Evolutionary conservation across 2,888 invertebrate genomes (phyloP).

Genomic region (Pachliopta kotzebuea): DNA sequence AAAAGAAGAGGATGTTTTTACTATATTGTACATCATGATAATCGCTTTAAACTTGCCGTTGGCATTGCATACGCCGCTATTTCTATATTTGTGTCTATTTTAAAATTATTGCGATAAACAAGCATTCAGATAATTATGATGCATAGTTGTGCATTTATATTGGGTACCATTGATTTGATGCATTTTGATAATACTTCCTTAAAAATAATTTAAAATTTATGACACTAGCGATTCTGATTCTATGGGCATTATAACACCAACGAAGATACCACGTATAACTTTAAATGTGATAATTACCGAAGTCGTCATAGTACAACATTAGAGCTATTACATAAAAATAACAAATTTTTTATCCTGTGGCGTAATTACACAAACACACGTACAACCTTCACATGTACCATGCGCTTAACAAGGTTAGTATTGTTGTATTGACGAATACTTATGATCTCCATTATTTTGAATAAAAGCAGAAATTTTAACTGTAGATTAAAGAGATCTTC

Average conservation of each 20-base stretch:
- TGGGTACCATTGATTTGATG: background rate
- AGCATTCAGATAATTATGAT: background rate
- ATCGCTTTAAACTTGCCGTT: background rate
- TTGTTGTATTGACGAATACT: conserved; percentile 20
- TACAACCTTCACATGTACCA: conserved; percentile 19
- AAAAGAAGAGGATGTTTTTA: conserved; percentile 2
- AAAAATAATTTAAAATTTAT: no score
- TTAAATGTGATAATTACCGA: conserved; percentile 7
- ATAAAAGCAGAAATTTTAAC: background rate
- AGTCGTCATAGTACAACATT: background rate
- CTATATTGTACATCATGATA: background rate
- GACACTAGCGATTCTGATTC: no score
- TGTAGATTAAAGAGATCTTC: background rate
- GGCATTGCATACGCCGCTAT: background rate
- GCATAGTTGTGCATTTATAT: background rate
- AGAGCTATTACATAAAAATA: conserved; percentile 9
- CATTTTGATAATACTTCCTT: background rate
- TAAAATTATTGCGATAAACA: background rate
- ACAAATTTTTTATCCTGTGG: conserved; percentile 10
- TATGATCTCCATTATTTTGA: background rate
- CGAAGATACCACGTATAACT: conserved; percentile 6
- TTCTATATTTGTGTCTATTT: background rate
- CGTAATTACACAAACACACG: conserved; percentile 12
- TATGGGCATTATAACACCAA: no score
- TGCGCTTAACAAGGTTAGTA: conserved; percentile 18